Conservation (phyloP, 2,797 vertebrate genomes). For the Mergus octosetaceus region DNA sequence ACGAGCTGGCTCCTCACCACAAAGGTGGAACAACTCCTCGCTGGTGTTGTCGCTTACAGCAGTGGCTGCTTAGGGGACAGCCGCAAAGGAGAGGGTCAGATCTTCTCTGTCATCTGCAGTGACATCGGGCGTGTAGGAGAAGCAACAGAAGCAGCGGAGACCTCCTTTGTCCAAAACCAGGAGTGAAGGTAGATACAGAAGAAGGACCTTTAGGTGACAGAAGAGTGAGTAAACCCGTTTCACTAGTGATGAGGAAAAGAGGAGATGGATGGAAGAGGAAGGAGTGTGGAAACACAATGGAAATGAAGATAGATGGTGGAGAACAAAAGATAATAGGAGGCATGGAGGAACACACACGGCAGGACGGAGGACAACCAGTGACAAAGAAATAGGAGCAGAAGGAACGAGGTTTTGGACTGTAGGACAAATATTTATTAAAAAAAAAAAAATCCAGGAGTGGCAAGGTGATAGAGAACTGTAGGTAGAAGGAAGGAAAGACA, state of each 20-base stretch:
- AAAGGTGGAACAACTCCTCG: conserved; percentile 9
- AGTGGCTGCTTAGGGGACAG: background rate
- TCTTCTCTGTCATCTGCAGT: background rate
- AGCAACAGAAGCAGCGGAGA: background rate
- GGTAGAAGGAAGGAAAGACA: conserved; percentile 15
- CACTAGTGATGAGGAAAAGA: background rate
- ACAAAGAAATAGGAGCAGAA: conserved; percentile 27
- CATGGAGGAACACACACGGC: background rate
- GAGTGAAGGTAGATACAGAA: background rate
- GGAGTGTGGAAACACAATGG: background rate
- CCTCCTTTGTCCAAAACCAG: background rate
- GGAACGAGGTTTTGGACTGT: background rate
- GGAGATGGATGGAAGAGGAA: background rate
- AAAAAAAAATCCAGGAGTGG: background rate
- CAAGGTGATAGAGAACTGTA: background rate
- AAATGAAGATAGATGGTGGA: background rate
- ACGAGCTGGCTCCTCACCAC: background rate
- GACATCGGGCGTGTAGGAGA: background rate
- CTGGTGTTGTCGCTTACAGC: background rate
- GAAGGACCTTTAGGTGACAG: background rate
- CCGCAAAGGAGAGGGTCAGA: background rate
- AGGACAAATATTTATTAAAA: background rate
- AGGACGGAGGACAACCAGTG: background rate
- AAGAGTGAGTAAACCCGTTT: background rate
- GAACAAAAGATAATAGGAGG: background rate